Base-by-base conservation (phyloP, 2,888 invertebrate species). In the Callinectes sapidus region DNA sequence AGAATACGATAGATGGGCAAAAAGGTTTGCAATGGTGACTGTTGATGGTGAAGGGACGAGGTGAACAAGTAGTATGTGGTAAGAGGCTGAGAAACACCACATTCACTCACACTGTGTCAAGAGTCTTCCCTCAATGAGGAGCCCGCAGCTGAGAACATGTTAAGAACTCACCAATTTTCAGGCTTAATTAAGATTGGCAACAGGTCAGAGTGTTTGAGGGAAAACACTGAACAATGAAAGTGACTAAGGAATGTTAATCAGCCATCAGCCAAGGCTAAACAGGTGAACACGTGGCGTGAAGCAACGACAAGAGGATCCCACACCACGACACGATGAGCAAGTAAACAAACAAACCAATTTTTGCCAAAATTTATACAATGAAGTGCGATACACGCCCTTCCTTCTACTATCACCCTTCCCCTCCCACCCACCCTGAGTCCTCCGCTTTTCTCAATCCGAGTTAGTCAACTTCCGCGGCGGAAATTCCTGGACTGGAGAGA, bases 401-500 rank as follows among this genome's bases (percentile, higher is more conserved):
- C 81, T 16, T 71, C 71, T 28, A 18, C 23, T n/a, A 66, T 10
- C 71, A 71, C 28, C 35, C 35, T 81, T 35, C 81, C n/a, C 35
- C 23, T 2, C 61, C n/a, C n/a, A n/a, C n/a, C n/a, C n/a, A n/a
- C n/a, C n/a, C n/a, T n/a, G n/a, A n/a, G n/a, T 2, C 23, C 61
- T 23, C 61, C 23, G 1, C 28, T 39, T 90, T 77, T 77, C 90
- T 54, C 90, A 77, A 54, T 90, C 66, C 10, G 28, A 16, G 48
- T 90, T 90, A 90, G 90, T 90, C 90, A 90, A 81, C 90, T 90
- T 90, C 90, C 90, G n/a, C n/a, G 81, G 28, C 90, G 90, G 90
- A 90, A 77, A 90, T 90, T 90, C 90, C 81, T 81, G 54, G 54
- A 23, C 28, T 16, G 18, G 32, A 90, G 48, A 48, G 66, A 28